Evolutionary conservation across 2,888 invertebrate species (phyloP).

Genomic region (Aradus depressus): DNA sequence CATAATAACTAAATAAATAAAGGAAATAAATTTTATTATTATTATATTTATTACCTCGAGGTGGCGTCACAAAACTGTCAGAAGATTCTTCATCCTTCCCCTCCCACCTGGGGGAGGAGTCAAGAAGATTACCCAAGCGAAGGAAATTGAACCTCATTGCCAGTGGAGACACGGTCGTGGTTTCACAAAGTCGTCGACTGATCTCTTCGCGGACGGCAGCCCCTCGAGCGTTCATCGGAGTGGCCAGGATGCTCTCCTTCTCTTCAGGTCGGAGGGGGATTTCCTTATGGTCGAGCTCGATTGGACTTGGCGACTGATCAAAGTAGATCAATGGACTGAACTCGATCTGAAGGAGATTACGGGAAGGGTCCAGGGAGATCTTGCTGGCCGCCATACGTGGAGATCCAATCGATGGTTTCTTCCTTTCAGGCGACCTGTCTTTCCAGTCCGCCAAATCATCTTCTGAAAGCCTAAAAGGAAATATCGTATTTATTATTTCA

Average conservation of each 20-base stretch:
- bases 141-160: conserved; percentile 44
- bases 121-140: conserved; percentile 15
- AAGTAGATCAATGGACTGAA: conserved; percentile 39
- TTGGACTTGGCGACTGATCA: conserved; percentile 31
- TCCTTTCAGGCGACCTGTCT: conserved; percentile 17
- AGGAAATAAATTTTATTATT: no score
- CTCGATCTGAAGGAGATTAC: conserved; percentile 41
- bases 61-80: no score
- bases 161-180: conserved; percentile 44
- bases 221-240: conserved; percentile 18
- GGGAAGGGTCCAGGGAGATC: conserved; percentile 21
- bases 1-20: no score
- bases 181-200: conserved; percentile 18
- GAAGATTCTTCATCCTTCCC: no score
- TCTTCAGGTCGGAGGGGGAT: conserved; percentile 26
- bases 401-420: not conserved
- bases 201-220: conserved; percentile 17
- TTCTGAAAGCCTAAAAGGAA: conserved; percentile 15
- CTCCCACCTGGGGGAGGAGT: no score
- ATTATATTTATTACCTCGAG: no score
- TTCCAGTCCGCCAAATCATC: conserved; percentile 26
- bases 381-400: conserved; percentile 19
- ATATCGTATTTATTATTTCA: no score
- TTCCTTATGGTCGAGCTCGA: conserved; percentile 31
- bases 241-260: conserved; percentile 22